Evolutionary conservation across 2,888 invertebrate species (phyloP).

Genomic region (Cyrtodaria siliqua): DNA sequence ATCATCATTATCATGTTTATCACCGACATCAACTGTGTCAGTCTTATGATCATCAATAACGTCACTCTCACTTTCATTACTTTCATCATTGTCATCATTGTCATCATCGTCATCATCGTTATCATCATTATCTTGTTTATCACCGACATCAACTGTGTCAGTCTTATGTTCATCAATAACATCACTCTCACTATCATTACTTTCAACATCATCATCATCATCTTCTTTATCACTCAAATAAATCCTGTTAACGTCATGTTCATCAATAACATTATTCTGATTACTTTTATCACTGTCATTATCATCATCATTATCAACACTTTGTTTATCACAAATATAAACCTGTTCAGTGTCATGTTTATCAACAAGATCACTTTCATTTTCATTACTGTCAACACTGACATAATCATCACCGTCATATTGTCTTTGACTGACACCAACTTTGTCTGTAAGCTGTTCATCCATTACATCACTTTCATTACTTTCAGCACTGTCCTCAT

Average conservation of each 20-base stretch:
- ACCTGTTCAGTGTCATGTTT: constrained; percentile 5
- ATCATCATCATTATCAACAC: constrained; percentile 8
- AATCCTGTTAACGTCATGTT: too few species aligned
- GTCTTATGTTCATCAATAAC: too few species aligned
- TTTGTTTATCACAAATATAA: background rate
- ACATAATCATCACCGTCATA: constrained; percentile 9
- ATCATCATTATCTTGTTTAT: background rate
- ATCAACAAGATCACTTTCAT: constrained; percentile 13
- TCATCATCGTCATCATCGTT: background rate
- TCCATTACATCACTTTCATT: background rate
- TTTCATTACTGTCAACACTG: background rate
- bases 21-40: too few species aligned
- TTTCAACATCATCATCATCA: background rate
- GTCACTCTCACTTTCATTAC: constrained; percentile 1
- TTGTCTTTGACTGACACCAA: constrained; percentile 2
- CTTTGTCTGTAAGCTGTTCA: background rate
- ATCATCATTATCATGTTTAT: background rate
- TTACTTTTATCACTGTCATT: constrained; percentile 4
- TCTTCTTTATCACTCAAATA: too few species aligned
- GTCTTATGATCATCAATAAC: too few species aligned
- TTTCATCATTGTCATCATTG: constrained; percentile 1
- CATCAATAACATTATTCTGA: background rate
- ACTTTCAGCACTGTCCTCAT: constrained; percentile 7
- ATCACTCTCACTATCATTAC: background rate
- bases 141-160: too few species aligned